phyloP scores from a whole-genome alignment of 2,113 vertebrate genomes.

The Smithornis capensis region DNA sequence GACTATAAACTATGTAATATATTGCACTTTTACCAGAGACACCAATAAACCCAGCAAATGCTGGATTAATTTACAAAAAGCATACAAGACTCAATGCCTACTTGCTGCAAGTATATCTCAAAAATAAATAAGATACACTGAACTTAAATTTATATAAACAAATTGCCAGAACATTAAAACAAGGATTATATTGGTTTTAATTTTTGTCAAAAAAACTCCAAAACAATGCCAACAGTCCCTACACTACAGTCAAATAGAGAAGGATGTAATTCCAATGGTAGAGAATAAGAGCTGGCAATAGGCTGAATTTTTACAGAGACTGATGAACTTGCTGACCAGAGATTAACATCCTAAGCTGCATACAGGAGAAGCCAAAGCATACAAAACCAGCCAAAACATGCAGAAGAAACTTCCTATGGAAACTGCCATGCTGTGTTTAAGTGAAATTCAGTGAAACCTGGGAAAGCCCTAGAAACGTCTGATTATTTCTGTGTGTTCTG shows the following conservation, averaged over 20 bases:
- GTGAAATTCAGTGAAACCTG: background rate
- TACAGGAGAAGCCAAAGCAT: background rate
- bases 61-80: background rate
- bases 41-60: background rate
- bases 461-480: background rate
- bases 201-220: background rate
- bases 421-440: background rate
- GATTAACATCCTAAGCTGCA: background rate
- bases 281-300: background rate
- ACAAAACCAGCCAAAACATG: background rate
- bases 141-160: background rate
- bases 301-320: background rate
- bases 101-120: background rate
- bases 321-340: background rate
- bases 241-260: background rate
- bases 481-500: background rate
- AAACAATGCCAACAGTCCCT: background rate
- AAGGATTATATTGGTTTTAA: background rate
- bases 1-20: background rate
- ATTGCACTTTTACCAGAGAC: background rate
- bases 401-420: background rate
- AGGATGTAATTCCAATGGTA: background rate
- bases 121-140: background rate
- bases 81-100: background rate
- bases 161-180: background rate